Evolutionary conservation across 2,113 vertebrate species (phyloP).

Genomic region (Hemibagrus wyckioides): DNA sequence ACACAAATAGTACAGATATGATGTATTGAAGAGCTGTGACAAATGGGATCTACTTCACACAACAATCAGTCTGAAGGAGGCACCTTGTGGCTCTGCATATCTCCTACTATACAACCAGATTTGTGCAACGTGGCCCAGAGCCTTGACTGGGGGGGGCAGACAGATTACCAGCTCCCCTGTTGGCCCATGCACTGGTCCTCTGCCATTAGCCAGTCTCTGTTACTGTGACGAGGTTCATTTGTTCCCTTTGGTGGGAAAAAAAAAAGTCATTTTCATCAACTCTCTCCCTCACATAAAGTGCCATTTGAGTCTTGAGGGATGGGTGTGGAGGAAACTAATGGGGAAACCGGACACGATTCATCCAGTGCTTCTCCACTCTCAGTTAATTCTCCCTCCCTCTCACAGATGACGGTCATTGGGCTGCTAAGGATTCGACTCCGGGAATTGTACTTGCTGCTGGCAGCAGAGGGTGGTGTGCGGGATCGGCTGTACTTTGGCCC

Average conservation of each 20-base stretch:
- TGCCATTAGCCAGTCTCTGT: slow-evolving; percentile 40
- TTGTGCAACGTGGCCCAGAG: background rate
- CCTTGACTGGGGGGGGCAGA: background rate
- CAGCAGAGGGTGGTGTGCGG: slow-evolving; percentile 89
- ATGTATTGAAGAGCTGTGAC: slow-evolving; percentile 55
- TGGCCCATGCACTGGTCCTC: slow-evolving; percentile 44
- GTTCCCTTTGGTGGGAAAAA: slow-evolving; percentile 42
- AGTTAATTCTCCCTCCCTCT: slow-evolving; percentile 85
- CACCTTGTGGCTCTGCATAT: slow-evolving; percentile 46
- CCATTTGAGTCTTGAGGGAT: slow-evolving; percentile 67
- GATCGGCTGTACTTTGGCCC: slow-evolving; percentile 84
- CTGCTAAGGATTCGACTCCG: slow-evolving; percentile 93
- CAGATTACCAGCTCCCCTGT: slow-evolving; percentile 39
- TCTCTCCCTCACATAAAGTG: slow-evolving; percentile 77
- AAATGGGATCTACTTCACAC: slow-evolving; percentile 57
- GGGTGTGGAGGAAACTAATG: slow-evolving; percentile 38
- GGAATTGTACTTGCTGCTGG: slow-evolving; percentile 93
- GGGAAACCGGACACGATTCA: slow-evolving; percentile 42
- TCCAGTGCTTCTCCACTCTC: slow-evolving; percentile 73
- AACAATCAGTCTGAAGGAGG: slow-evolving; percentile 43
- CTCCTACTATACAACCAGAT: slow-evolving; percentile 40
- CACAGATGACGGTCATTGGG: slow-evolving; percentile 97
- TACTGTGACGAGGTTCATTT: slow-evolving; percentile 47
- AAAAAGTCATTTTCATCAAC: slow-evolving; percentile 48
- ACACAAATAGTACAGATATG: slow-evolving; percentile 51